Conservation (phyloP, 1,140 invertebrate species). For the Drosophila navojoa region DNA sequence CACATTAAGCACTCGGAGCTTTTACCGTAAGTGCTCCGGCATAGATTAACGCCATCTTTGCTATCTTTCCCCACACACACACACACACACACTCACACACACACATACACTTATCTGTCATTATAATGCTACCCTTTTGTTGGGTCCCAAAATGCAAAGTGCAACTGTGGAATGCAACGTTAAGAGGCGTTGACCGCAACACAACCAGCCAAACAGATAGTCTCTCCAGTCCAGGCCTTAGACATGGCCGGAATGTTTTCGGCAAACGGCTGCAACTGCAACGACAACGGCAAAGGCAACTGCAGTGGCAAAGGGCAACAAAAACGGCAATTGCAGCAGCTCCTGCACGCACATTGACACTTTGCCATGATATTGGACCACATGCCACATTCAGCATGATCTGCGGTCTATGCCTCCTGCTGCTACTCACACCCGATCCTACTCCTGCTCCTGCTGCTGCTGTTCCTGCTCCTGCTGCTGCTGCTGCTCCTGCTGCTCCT, state of each 20-base stretch:
- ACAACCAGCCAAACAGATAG: slow-evolving; percentile 45
- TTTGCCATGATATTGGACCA: slow-evolving; percentile 65
- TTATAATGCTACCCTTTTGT: slow-evolving; percentile 38
- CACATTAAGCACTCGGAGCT: background rate
- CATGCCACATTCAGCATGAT: slow-evolving; percentile 26
- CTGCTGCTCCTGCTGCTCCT: background rate
- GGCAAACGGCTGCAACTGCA: slow-evolving; percentile 13
- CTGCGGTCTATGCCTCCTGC: slow-evolving; percentile 26
- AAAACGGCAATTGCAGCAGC: background rate
- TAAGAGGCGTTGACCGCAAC: slow-evolving; percentile 35
- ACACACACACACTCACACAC: background rate
- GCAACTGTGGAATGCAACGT: slow-evolving; percentile 33
- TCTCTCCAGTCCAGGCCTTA: slow-evolving; percentile 9
- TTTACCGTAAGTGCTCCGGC: slow-evolving; percentile 25
- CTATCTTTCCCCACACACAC: background rate
- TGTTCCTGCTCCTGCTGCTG: background rate
- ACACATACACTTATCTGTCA: slow-evolving; percentile 14
- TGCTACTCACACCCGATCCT: slow-evolving; percentile 9
- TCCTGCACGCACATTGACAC: slow-evolving; percentile 66
- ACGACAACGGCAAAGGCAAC: background rate
- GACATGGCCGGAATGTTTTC: slow-evolving; percentile 23
- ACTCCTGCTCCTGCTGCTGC: background rate
- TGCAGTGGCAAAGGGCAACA: background rate
- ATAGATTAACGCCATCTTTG: slow-evolving; percentile 37
- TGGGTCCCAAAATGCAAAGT: slow-evolving; percentile 26